Conservation (phyloP, 1,140 invertebrate genomes). For the Pseudoatta argentina region DNA sequence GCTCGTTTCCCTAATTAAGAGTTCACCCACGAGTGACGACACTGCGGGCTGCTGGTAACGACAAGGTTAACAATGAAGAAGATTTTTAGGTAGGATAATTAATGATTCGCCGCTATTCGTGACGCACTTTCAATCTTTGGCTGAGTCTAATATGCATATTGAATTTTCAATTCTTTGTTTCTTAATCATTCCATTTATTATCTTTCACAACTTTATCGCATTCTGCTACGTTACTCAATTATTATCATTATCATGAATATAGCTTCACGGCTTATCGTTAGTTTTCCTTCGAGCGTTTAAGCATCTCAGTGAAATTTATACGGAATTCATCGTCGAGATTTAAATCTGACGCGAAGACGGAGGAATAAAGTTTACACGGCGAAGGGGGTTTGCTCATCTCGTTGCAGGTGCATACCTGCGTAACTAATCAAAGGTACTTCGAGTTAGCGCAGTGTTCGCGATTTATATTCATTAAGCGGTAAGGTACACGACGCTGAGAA, state of each 20-base stretch:
- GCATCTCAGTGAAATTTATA: constrained; percentile 36
- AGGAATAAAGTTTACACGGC: constrained; percentile 32
- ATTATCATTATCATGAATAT: constrained; percentile 2
- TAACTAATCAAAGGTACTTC: constrained; percentile 65
- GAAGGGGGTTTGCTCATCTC: constrained; percentile 43
- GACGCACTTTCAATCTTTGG: constrained; percentile 7
- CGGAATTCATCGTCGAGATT: constrained; percentile 38
- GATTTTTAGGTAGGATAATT: constrained; percentile 34
- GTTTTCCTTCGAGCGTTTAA: constrained; percentile 34
- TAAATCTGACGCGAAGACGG: constrained; percentile 35
- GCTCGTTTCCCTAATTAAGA: constrained; percentile 68
- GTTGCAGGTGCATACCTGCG: constrained; percentile 60
- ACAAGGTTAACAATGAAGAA: constrained; percentile 28
- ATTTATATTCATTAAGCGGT: constrained; percentile 69
- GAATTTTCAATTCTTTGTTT: constrained; percentile 21
- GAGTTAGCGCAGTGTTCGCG: constrained; percentile 40
- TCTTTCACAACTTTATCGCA: neutral
- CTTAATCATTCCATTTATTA: constrained; percentile 24
- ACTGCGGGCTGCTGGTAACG: constrained; percentile 37
- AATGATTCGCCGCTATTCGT: constrained; percentile 19
- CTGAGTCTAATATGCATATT: constrained; percentile 20
- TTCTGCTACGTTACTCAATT: neutral
- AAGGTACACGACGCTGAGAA: constrained; percentile 57
- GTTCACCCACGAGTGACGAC: constrained; percentile 37
- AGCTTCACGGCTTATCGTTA: constrained; percentile 5